Percentiles rank a stretch among this genome's conserved stretches.
Conservation (phyloP, 2,113 vertebrate species). For the Astatoreochromis straeleni region DNA sequence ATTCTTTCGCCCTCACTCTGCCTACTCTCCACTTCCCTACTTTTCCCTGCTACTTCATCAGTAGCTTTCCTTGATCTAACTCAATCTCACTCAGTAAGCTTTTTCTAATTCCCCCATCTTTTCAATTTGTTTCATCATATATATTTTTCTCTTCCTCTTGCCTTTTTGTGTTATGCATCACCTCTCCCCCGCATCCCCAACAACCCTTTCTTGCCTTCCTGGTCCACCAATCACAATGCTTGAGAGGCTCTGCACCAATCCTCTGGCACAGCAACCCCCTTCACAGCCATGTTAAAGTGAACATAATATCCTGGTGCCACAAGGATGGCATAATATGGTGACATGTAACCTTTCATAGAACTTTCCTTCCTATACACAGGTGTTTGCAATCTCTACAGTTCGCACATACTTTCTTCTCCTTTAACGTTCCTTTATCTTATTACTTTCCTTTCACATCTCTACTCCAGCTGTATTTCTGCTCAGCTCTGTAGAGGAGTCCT, state of each 20-base stretch:
- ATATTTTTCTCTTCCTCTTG: background rate
- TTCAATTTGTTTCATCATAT: background rate
- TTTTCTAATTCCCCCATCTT: background rate
- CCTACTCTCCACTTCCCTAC: background rate
- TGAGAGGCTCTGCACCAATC: conserved; percentile 44
- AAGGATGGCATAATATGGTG: background rate
- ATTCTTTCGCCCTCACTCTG: background rate
- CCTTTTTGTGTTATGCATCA: conserved; percentile 3
- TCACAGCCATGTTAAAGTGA: background rate
- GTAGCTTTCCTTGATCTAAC: background rate
- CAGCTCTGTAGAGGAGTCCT: conserved; percentile 9
- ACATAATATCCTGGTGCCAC: background rate
- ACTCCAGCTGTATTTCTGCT: background rate
- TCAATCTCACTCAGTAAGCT: background rate
- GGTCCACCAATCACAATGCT: conserved; percentile 36
- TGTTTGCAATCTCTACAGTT: background rate
- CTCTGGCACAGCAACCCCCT: conserved; percentile 13
- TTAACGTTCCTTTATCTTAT: background rate
- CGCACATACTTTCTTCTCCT: background rate
- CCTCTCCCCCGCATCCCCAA: background rate
- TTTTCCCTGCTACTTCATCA: background rate
- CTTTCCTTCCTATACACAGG: background rate
- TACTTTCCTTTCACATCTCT: background rate
- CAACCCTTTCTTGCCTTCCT: background rate
- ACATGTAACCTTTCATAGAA: background rate